These are phyloP conservation scores for Ictalurus punctatus DNA, from an alignment of 2,113 vertebrate genomes.

Conservation along the genomic window DNA sequence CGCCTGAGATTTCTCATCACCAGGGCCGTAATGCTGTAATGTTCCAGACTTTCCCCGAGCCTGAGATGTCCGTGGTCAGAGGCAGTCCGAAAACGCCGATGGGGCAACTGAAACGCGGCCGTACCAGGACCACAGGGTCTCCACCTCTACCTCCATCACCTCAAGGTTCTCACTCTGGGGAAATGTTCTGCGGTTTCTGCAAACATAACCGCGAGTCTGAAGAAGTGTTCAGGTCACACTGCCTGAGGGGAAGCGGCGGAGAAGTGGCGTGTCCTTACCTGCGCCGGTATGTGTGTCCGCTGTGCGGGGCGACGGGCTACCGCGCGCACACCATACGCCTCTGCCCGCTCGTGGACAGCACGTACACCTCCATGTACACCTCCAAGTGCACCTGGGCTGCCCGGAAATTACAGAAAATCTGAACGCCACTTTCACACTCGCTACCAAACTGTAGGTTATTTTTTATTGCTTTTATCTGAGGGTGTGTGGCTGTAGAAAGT, in stretches of 20 bases:
- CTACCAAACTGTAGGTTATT: neutral
- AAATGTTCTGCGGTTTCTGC: constrained; percentile 72
- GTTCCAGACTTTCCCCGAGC: neutral
- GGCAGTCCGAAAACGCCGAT: neutral
- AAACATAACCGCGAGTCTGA: constrained; percentile 82
- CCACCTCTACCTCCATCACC: neutral
- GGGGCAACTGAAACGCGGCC: constrained; percentile 27
- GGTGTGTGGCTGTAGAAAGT: neutral
- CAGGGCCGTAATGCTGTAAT: neutral
- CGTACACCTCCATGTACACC: constrained; percentile 80
- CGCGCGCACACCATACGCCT: constrained; percentile 84
- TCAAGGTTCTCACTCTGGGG: neutral
- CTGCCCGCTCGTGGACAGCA: constrained; percentile 76
- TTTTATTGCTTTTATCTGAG: neutral
- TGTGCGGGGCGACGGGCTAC: constrained; percentile 79
- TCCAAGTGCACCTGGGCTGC: constrained; percentile 24
- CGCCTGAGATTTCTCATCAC: neutral
- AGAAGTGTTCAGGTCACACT: constrained; percentile 75
- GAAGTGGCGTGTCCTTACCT: constrained; percentile 81
- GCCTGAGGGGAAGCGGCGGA: constrained; percentile 73
- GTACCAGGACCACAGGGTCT: neutral
- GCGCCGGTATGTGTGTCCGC: constrained; percentile 79
- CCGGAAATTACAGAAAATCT: neutral
- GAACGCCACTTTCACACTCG: neutral
- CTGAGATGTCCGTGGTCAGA: neutral